These are phyloP conservation scores for Erythrolamprus reginae DNA, from an alignment of 2,113 vertebrate species.

Conservation along the genomic window DNA sequence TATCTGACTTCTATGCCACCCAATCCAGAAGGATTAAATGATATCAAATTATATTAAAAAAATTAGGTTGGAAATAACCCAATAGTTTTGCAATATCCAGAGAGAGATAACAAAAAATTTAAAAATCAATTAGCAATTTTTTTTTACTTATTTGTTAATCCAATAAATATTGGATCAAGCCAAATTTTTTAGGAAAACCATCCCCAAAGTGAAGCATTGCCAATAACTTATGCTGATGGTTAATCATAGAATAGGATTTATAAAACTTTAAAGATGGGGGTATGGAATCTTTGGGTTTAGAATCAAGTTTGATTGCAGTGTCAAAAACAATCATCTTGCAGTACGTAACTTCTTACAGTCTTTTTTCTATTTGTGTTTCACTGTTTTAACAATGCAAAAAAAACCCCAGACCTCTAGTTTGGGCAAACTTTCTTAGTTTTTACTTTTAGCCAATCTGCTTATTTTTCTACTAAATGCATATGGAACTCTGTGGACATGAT, in stretches of 20 bases:
- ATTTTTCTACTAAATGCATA: background rate
- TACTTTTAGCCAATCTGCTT: background rate
- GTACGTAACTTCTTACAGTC: background rate
- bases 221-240: background rate
- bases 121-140: background rate
- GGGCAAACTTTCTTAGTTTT: background rate
- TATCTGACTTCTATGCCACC: too few species aligned
- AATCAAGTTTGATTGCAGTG: background rate
- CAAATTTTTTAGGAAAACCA: background rate
- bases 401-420: background rate
- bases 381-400: background rate
- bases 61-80: background rate
- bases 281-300: rapidly evolving
- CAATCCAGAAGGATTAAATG: too few species aligned
- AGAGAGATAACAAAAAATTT: background rate
- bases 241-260: background rate
- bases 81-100: background rate
- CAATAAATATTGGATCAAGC: background rate
- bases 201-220: background rate
- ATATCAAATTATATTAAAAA: too few species aligned
- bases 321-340: background rate
- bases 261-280: background rate
- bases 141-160: background rate
- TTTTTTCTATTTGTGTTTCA: background rate
- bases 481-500: rapidly evolving